Conservation (phyloP, 2,888 invertebrate genomes). For the Pterostichus madidus region DNA sequence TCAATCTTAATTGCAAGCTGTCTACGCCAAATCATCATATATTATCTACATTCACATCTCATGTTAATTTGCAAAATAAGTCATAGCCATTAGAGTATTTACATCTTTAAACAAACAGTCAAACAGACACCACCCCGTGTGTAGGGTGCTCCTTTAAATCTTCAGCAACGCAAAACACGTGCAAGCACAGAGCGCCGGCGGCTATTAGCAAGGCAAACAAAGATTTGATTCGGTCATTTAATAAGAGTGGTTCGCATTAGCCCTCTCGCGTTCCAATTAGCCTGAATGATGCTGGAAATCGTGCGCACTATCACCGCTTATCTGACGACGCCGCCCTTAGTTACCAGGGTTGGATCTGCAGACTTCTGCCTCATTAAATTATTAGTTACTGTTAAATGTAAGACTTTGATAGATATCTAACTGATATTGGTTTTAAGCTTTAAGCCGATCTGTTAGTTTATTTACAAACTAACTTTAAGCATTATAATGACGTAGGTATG, state of each 20-base stretch:
- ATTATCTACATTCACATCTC: too few species aligned
- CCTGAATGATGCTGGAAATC: constrained; percentile 50
- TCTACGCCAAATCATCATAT: too few species aligned
- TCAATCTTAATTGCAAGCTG: too few species aligned
- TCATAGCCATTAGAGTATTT: constrained; percentile 16
- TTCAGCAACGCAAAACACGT: neutral
- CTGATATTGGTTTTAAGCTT: too few species aligned
- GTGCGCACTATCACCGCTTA: constrained; percentile 33
- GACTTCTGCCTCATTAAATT: too few species aligned
- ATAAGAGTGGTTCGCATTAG: constrained; percentile 57
- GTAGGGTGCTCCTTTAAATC: constrained; percentile 4
- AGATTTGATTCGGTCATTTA: constrained; percentile 63
- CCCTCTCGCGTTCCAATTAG: constrained; percentile 58
- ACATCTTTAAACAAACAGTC: constrained; percentile 3
- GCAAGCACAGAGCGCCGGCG: constrained; percentile 13
- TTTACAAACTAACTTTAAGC: too few species aligned
- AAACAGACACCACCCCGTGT: neutral
- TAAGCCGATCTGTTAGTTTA: too few species aligned
- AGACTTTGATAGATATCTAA: too few species aligned
- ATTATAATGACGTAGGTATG: too few species aligned
- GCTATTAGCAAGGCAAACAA: constrained; percentile 60
- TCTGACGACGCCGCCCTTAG: constrained; percentile 24
- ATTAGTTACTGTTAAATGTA: too few species aligned
- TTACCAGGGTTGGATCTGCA: neutral
- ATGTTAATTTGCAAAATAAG: constrained; percentile 11